Percentiles rank a stretch among this genome's conserved stretches.
phyloP scores from a whole-genome alignment of 2,797 vertebrate genomes.

The Oreochromis mossambicus region DNA sequence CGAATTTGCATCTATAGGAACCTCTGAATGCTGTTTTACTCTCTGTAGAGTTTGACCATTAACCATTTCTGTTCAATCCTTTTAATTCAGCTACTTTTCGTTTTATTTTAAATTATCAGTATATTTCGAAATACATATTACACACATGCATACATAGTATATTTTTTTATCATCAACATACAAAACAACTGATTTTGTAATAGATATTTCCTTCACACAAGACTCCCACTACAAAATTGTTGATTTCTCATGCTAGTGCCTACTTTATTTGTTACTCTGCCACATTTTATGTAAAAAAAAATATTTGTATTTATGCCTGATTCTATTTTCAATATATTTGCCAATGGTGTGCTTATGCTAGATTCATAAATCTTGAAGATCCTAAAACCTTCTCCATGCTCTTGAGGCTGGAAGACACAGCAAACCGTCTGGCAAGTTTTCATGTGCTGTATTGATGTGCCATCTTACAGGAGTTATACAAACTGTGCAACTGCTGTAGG shows the following conservation, averaged over 20 bases:
- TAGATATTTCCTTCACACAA: neutral
- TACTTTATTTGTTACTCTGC: neutral
- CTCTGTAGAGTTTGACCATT: neutral
- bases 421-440: neutral
- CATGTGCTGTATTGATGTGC: neutral
- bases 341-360: neutral
- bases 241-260: neutral
- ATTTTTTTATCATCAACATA: neutral
- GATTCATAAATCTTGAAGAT: neutral
- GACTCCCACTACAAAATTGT: neutral
- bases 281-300: neutral
- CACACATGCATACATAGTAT: neutral
- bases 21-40: neutral
- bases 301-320: neutral
- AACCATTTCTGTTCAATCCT: neutral
- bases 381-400: neutral
- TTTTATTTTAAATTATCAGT: neutral
- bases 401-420: neutral
- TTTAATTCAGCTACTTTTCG: neutral
- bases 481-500: neutral
- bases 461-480: neutral
- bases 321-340: neutral
- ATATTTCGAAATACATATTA: neutral
- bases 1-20: accelerated
- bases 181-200: neutral